Conservation (phyloP, 2,888 invertebrate species). For the Pocota personata region DNA sequence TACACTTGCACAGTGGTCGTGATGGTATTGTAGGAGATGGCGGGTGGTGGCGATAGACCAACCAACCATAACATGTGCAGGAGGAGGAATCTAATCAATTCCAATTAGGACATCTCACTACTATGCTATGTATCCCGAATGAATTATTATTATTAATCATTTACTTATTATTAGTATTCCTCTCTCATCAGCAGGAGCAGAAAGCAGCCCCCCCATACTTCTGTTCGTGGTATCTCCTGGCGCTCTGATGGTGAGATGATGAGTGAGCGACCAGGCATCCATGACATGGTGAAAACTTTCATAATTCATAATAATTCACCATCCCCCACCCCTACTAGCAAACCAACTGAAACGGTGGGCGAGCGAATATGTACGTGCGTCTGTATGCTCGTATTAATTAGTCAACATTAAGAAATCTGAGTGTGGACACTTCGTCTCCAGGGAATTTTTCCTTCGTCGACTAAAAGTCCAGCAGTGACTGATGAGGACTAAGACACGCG, state of each 20-base stretch:
- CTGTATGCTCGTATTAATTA: constrained; percentile 66
- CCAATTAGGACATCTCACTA: constrained; percentile 82
- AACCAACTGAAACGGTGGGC: background rate
- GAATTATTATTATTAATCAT: constrained; percentile 83
- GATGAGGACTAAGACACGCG: constrained; percentile 32
- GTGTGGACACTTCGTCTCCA: constrained; percentile 69
- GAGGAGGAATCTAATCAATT: constrained; percentile 81
- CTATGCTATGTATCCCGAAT: constrained; percentile 79
- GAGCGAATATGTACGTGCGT: constrained; percentile 16
- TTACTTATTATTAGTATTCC: constrained; percentile 79
- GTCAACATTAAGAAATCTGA: constrained; percentile 74
- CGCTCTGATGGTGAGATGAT: constrained; percentile 51
- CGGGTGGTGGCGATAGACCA: background rate
- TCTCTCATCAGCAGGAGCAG: constrained; percentile 54
- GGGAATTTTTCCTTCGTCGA: constrained; percentile 48
- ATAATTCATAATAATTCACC: constrained; percentile 73
- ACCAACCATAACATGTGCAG: constrained; percentile 51
- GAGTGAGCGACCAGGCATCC: constrained; percentile 71
- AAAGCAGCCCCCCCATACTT: background rate
- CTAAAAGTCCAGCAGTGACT: constrained; percentile 43
- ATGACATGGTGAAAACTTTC: constrained; percentile 74
- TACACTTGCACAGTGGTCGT: constrained; percentile 21
- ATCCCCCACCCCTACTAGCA: background rate
- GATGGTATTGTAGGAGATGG: background rate
- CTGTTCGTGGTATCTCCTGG: background rate